Conservation (phyloP, 2,888 invertebrate species). For the Mechanitis mazaeus region DNA sequence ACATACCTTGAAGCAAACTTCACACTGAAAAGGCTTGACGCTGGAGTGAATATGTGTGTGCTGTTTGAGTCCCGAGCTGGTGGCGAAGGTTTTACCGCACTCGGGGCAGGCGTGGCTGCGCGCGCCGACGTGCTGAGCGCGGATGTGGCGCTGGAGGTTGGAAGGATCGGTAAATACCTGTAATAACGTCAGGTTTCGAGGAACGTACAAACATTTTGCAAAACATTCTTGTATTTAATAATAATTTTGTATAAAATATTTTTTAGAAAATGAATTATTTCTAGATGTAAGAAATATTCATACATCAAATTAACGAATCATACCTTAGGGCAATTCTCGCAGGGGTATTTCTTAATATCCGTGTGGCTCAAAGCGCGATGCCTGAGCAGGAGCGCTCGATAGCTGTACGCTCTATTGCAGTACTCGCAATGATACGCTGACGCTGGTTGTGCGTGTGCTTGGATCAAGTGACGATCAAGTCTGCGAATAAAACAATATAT, state of each 20-base stretch:
- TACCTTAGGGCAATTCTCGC: constrained; percentile 94
- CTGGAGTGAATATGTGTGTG: constrained; percentile 99
- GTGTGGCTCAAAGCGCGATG: constrained; percentile 90
- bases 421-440: constrained; percentile 89
- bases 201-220: constrained; percentile 39
- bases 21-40: constrained; percentile 97
- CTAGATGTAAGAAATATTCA: not conserved
- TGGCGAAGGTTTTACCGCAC: constrained; percentile 99
- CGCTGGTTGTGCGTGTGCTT: constrained; percentile 85
- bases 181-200: constrained; percentile 75
- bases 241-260: too few species aligned
- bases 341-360: constrained; percentile 90
- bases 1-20: constrained; percentile 93
- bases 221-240: not conserved
- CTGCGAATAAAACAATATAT: constrained; percentile 61
- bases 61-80: constrained; percentile 98
- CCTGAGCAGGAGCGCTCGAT: constrained; percentile 86
- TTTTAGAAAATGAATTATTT: not conserved
- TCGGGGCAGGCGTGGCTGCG: constrained; percentile 98
- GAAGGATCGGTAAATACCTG: constrained; percentile 97
- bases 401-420: constrained; percentile 89
- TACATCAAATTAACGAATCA: constrained; percentile 1
- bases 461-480: constrained; percentile 88
- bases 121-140: constrained; percentile 96
- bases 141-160: constrained; percentile 97